A percentile compares a stretch with the other conserved stretches of the same genome.
Conservation (phyloP, 2,113 vertebrate species). For the Atractosteus spatula region DNA sequence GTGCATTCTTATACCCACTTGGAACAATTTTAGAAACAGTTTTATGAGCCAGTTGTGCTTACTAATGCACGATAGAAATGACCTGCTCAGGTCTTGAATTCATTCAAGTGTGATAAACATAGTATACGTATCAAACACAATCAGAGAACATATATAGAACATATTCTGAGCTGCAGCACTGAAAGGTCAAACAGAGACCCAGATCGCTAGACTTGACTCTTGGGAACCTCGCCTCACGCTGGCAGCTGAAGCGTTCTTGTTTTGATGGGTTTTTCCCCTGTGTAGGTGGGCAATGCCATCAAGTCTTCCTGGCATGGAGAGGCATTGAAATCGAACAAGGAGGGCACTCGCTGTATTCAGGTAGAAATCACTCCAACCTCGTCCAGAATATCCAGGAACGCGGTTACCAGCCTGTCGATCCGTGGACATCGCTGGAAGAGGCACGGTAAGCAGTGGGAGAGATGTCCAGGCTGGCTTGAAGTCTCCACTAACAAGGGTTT, state of each 20-base stretch:
- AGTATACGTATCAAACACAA: too few relatives aligned
- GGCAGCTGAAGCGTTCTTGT: background rate
- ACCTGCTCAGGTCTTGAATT: too few relatives aligned
- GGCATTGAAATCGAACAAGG: constrained; percentile 87
- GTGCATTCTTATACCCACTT: too few relatives aligned
- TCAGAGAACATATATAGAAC: too few relatives aligned
- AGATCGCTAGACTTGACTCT: too few relatives aligned
- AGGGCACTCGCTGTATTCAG: constrained; percentile 89
- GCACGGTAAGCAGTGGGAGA: constrained; percentile 76
- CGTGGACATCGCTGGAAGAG: constrained; percentile 97
- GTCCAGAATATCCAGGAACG: constrained; percentile 94
- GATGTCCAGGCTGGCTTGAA: constrained; percentile 13
- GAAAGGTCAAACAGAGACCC: too few relatives aligned
- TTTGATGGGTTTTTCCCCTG: constrained; percentile 13
- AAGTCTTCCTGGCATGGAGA: constrained; percentile 87
- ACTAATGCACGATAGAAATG: too few relatives aligned
- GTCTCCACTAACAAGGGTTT: background rate
- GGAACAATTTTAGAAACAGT: too few relatives aligned
- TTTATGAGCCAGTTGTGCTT: too few relatives aligned
- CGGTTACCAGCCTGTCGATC: constrained; percentile 96
- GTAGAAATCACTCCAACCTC: constrained; percentile 96
- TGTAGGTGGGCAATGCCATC: constrained; percentile 93
- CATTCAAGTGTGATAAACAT: too few relatives aligned
- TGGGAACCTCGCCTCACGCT: too few relatives aligned
- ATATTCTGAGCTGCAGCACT: too few relatives aligned